Conservation (phyloP, 1,140 invertebrate species). For the Copidosoma floridanum region DNA sequence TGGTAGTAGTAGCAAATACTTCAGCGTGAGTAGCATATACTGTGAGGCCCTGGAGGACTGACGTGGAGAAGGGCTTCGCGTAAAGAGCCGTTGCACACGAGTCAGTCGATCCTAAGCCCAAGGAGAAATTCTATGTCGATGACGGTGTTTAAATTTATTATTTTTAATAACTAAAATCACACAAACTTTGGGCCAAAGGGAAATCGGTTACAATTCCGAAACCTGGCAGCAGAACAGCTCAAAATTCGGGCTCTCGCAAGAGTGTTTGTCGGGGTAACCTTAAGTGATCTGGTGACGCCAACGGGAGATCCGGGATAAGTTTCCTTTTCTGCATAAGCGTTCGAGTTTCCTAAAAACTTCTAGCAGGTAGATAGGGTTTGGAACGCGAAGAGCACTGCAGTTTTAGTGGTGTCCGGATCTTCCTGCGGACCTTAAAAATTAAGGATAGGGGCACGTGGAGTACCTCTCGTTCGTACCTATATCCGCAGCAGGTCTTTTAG, state of each 20-base stretch:
- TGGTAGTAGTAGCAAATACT: conserved; percentile 84
- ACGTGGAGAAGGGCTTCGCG: conserved; percentile 85
- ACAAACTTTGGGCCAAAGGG: conserved; percentile 66
- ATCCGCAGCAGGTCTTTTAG: conserved; percentile 86
- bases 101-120: conserved; percentile 79
- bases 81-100: conserved; percentile 84
- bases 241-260: conserved; percentile 25
- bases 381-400: conserved; percentile 70
- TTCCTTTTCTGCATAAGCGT: conserved; percentile 76
- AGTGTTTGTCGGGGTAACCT: conserved; percentile 59
- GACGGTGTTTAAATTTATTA: conserved; percentile 28
- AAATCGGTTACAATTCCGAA: conserved; percentile 73
- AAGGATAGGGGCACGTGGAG: conserved; percentile 69
- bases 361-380: conserved; percentile 69
- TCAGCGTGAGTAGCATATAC: too few species aligned
- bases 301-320: conserved; percentile 72
- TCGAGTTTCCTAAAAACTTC: conserved; percentile 71
- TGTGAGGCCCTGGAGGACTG: conserved; percentile 77
- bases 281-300: conserved; percentile 66
- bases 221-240: conserved; percentile 66
- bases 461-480: conserved; percentile 71
- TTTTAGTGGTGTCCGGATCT: conserved; percentile 67
- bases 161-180: too few species aligned
- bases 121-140: conserved; percentile 43
- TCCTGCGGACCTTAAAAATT: conserved; percentile 74